Evolutionary conservation across 2,888 invertebrate species (phyloP).

Genomic region (Auanema sp.): DNA sequence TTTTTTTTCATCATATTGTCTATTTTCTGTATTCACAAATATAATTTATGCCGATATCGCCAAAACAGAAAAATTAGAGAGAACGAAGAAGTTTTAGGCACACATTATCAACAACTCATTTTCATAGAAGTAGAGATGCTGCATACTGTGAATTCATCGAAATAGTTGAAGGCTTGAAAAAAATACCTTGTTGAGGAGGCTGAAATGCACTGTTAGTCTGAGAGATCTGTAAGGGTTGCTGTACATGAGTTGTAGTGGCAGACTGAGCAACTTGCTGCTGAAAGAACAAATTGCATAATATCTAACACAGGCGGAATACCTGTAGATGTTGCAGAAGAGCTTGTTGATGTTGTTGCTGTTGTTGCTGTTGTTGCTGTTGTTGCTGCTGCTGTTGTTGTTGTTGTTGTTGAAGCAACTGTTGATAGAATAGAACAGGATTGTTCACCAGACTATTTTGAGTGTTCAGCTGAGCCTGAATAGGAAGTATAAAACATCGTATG

Average conservation of each 20-base stretch:
- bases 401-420: slow-evolving; percentile 11
- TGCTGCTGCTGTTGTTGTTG: slow-evolving; percentile 14
- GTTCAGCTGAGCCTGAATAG: background rate
- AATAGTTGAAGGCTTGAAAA: too few relatives aligned
- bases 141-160: too few relatives aligned
- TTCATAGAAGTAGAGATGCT: too few relatives aligned
- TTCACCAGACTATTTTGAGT: background rate
- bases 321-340: slow-evolving; percentile 16
- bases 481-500: too few relatives aligned
- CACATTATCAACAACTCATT: too few relatives aligned
- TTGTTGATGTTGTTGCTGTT: slow-evolving; percentile 16
- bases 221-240: background rate
- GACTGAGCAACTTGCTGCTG: slow-evolving; percentile 14
- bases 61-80: too few relatives aligned
- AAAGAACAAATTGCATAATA: background rate
- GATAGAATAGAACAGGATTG: slow-evolving; percentile 8
- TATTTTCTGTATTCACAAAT: too few relatives aligned
- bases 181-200: slow-evolving; percentile 10
- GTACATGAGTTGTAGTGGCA: background rate
- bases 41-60: too few relatives aligned
- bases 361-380: slow-evolving; percentile 16
- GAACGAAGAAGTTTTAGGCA: too few relatives aligned
- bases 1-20: too few relatives aligned
- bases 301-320: background rate
- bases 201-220: slow-evolving; percentile 19